phyloP scores from a whole-genome alignment of 2,113 vertebrate species.

The Saguinus midas region DNA sequence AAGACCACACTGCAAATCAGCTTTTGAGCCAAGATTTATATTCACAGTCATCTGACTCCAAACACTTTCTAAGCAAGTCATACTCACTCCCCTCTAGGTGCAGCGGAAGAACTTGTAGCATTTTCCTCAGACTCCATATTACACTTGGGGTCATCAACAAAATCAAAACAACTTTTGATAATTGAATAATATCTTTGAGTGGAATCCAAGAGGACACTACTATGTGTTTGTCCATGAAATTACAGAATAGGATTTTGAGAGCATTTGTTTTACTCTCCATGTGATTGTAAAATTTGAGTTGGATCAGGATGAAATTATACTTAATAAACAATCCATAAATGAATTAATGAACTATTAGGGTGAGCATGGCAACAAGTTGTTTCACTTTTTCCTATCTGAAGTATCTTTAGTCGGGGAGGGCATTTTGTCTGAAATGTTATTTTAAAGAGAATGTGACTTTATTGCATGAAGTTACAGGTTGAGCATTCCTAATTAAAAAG shows the following conservation, averaged over 20 bases:
- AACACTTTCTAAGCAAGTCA: not conserved
- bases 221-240: not conserved
- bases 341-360: not conserved
- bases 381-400: not conserved
- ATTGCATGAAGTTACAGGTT: not conserved
- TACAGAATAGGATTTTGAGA: not conserved
- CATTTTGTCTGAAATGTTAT: not conserved
- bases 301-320: not conserved
- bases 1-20: not conserved
- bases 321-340: not conserved
- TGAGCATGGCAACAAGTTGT: not conserved
- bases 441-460: conserved; percentile 21
- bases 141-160: not conserved
- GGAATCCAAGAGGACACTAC: not conserved
- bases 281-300: not conserved
- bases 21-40: not conserved
- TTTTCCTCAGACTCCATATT: not conserved
- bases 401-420: not conserved
- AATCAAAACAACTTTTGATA: not conserved
- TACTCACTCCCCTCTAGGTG: not conserved
- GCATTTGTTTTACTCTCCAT: not conserved
- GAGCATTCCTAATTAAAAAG: not conserved
- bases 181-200: not conserved
- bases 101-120: not conserved
- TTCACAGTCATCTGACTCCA: not conserved